Evolutionary conservation across 2,797 vertebrate genomes (phyloP), one percentile per base, ranked within the genome.

Genomic region (Tenualosa thibaudeaui): DNA sequence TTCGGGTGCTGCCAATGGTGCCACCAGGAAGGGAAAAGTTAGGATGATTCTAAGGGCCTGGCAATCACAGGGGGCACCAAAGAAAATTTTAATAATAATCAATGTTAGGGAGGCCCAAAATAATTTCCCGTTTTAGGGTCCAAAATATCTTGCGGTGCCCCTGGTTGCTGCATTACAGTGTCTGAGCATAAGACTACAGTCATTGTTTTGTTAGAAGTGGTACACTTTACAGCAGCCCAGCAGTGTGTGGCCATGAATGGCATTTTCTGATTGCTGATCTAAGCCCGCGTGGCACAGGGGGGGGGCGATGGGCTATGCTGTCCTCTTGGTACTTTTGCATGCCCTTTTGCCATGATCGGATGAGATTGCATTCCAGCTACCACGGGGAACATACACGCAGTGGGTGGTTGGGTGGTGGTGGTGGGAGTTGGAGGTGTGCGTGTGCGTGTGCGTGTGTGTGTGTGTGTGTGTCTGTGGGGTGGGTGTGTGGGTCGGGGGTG

Each of bases 231-330:
- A 5, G 26, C 68, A 71, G 68, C 40, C 68, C 37, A 8, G 71
- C 40, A 17, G 12, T 22, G 71, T 78, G 43, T 78, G 19, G 71
- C 17, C 71, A n/a, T 0, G 6, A n/a, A 78, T 31, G 31, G 15
- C 85, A 71, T 78, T 37, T 86, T 81, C 88, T 88, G 90, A 90
- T 92, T 89, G 82, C 89, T 86, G 89, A 85, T 90, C 83, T 85
- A 90, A 91, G 87, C 89, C 37, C 78, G 87, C 82, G 71, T 82
- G 71, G 83, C 86, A 84, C 89, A 51, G 50, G 58, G 83, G 58
- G 83, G 82, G 89, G 84, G 89, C 87, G 88, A 3, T 9, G 4
- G 7, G 50, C 87, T 89, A 89, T 91, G 87, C 85, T 88, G 60
- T 81, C 71, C 37, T 75, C 50, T 81, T 51, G 85, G 49, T 24